A percentile compares a stretch with the other conserved stretches of the same genome.
Conservation (phyloP, 2,888 invertebrate species). For the Rhodophaea formosa region DNA sequence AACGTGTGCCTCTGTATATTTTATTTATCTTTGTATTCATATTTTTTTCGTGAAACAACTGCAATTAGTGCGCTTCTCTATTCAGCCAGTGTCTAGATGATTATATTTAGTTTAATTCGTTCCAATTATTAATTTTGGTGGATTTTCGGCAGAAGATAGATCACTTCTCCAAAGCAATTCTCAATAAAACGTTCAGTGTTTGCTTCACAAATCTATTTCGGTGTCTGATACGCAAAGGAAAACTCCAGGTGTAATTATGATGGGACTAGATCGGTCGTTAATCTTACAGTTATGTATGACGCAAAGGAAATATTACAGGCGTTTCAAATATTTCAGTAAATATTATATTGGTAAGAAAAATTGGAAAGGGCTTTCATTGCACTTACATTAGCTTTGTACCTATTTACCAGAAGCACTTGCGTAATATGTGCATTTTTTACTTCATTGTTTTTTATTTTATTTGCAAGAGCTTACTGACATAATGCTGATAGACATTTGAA, state of each 20-base stretch:
- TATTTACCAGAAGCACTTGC: too few species aligned
- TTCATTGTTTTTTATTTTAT: too few species aligned
- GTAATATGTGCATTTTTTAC: too few species aligned
- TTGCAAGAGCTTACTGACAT: too few species aligned
- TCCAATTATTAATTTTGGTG: background rate
- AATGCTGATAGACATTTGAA: too few species aligned
- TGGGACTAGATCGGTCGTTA: constrained; percentile 14
- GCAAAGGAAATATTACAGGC: constrained; percentile 5
- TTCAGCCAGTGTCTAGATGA: constrained; percentile 12
- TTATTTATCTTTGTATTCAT: background rate
- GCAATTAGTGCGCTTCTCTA: background rate
- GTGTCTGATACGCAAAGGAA: constrained; percentile 20
- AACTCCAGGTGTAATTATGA: constrained; percentile 16
- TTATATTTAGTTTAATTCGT: background rate
- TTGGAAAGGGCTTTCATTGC: background rate
- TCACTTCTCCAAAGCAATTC: constrained; percentile 4
- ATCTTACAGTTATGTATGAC: constrained; percentile 16
- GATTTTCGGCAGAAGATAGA: background rate
- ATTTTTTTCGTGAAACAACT: background rate
- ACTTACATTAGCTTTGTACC: too few species aligned
- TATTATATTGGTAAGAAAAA: background rate
- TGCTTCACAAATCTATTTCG: constrained; percentile 13
- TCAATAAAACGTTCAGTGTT: constrained; percentile 9
- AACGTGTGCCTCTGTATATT: background rate
- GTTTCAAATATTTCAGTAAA: background rate